A percentile compares a stretch with the other conserved stretches of the same genome.
Conservation (phyloP, 1,140 invertebrate species). For the Prorops nasuta region DNA sequence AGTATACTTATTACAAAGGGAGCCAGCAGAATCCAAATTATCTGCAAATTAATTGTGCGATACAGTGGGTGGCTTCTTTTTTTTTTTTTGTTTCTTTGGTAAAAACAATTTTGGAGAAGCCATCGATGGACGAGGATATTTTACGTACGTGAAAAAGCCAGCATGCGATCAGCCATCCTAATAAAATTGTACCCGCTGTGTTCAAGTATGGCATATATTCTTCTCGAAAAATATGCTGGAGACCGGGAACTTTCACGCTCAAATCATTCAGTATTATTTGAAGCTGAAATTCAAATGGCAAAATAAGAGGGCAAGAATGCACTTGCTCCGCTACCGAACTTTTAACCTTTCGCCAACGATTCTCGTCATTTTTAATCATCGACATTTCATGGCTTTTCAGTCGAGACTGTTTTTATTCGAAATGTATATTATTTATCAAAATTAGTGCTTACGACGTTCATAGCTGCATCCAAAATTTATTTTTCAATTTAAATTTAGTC, state of each 20-base stretch:
- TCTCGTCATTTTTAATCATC: background rate
- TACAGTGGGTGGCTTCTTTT: no score
- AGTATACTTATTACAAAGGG: no score
- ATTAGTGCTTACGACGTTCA: constrained; percentile 4
- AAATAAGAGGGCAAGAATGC: background rate
- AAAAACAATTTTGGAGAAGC: no score
- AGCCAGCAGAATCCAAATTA: no score
- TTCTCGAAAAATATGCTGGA: constrained; percentile 19
- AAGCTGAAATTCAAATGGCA: constrained; percentile 13
- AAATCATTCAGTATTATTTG: constrained; percentile 31
- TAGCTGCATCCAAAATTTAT: background rate
- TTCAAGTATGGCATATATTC: constrained; percentile 32
- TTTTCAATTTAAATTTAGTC: no score
- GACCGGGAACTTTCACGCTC: constrained; percentile 21
- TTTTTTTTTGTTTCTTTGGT: no score
- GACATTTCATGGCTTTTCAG: background rate
- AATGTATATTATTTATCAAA: background rate
- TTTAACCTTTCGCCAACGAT: no score
- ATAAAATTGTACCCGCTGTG: constrained; percentile 33
- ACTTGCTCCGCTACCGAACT: background rate
- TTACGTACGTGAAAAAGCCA: constrained; percentile 37
- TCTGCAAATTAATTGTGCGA: no score
- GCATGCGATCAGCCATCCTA: constrained; percentile 38
- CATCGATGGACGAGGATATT: no score
- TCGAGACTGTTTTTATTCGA: background rate